Evolutionary conservation across 1,140 invertebrate genomes (phyloP), one percentile per base, ranked within the genome.

Genomic region (Drosophila melanica): DNA sequence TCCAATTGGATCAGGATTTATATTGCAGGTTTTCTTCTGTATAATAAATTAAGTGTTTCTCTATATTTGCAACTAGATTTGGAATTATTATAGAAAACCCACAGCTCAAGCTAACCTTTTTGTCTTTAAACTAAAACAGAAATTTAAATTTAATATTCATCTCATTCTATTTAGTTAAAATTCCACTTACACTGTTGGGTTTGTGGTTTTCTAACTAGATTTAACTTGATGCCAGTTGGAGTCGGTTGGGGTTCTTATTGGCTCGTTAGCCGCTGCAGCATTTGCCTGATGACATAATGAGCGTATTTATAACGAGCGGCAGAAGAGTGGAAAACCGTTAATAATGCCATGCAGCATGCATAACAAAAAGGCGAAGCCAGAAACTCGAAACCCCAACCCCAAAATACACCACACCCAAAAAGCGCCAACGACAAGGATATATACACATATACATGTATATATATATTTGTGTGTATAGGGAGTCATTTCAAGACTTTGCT

Each of bases 271-370:
- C 14, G 39, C 16, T 63, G 60, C 60, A 51, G 64, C 39, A 37
- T 41, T 54, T 23, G 64, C 41, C 41, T 50, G 71, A 74, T 74
- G 71, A 74, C 71, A 74, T 74, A 74, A 74, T 74, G 71, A 74
- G 57, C 47, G 30, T 59, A 72, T 72, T 66, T 66, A 53, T 66
- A 72, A 65, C 30, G 23, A 30, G 30, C 20, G 12, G 10, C 10
- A 47, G 44, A 35, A 16, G 18, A 18, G 35, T 8, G 55, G 45
- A 63, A 59, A 59, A 53, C 47, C 27, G 37, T 47, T 58, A 58
- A 73, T 60, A 73, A 62, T 53, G 44, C 30, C 50, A 42, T 65
- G 67, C 59, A 70, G 59, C 68, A 48, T 55, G 63, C 51, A 68
- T 33, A 35, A 20, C 50, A 44, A 35, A 23, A 44, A 41, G 5